Percentiles rank a stretch among this genome's conserved stretches.
Evolutionary conservation across 2,888 invertebrate genomes (phyloP).

Genomic region (Falcaria lacertinaria): DNA sequence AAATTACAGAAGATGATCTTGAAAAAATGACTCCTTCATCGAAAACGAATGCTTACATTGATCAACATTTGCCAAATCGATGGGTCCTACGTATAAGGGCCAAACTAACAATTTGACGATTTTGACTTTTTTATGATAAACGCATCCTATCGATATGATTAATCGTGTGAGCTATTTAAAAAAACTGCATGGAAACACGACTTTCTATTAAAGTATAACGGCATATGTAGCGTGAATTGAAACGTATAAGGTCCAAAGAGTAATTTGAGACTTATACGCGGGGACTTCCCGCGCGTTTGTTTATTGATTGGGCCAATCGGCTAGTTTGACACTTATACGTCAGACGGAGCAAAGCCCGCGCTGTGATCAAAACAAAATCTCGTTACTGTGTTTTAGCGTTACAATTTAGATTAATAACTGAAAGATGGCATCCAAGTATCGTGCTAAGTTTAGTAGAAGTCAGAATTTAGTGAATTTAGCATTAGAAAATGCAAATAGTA

Average conservation of each 20-base stretch:
- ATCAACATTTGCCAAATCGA: too few relatives aligned
- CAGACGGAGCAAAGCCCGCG: too few relatives aligned
- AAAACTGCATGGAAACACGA: conserved; percentile 1
- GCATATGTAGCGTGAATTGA: conserved; percentile 1
- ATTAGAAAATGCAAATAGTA: too few relatives aligned
- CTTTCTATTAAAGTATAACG: conserved; percentile 1
- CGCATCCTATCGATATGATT: neutral
- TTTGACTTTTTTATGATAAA: neutral
- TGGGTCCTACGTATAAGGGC: neutral
- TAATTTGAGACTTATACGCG: neutral
- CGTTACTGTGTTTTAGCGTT: too few relatives aligned
- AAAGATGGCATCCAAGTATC: too few relatives aligned
- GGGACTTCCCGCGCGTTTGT: neutral
- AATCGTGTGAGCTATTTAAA: conserved; percentile 1
- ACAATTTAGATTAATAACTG: too few relatives aligned
- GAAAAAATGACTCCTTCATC: too few relatives aligned
- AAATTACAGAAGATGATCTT: too few relatives aligned
- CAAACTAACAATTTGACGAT: neutral
- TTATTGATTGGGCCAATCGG: neutral
- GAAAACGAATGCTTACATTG: too few relatives aligned
- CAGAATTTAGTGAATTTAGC: too few relatives aligned
- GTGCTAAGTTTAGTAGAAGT: too few relatives aligned
- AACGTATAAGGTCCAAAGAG: conserved; percentile 5
- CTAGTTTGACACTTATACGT: neutral
- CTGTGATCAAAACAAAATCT: too few relatives aligned